Evolutionary conservation across 2,113 vertebrate genomes (phyloP), one percentile per base, ranked within the genome.

Genomic region (Hippocampus mohnikei): DNA sequence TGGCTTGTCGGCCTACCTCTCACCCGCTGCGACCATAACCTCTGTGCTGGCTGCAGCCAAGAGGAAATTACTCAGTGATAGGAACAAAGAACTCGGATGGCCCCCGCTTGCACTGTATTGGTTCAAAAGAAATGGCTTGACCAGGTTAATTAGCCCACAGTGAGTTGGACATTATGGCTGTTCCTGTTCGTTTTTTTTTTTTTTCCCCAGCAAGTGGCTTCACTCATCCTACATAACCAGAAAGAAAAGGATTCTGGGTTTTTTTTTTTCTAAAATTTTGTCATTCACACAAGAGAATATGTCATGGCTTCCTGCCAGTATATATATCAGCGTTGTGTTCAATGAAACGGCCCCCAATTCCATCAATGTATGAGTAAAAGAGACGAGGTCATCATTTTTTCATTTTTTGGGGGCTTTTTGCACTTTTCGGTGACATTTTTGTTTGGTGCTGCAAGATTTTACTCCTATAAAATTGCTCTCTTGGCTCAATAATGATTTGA

Each of bases 61-160:
- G 56, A 65, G 79, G 79, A 69, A 67, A 74, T 81, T 80, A 21
- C 78, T 62, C 73, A 63, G 58, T 71, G 75, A 73, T 75, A 76
- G 83, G 78, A 87, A 84, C 81, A 89, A 72, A 84, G 78, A 85
- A 83, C 81, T 81, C 65, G 64, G 74, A 84, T 80, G 79, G 78
- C 83, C 87, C 75, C 81, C 78, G 71, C 78, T 84, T 85, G 87
- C 81, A 73, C 71, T 81, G 66, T 53, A n/a, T 63, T 65, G 72
- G 80, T 88, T 89, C 81, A 89, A 83, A 88, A 78, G 80, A 67
- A 84, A 86, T 69, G 76, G 74, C 77, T 70, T 77, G 77, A 78
- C 79, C 75, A 71, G 83, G 83, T 80, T 87, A 90, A 90, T 90
- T 88, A 88, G 76, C 79, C 81, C 78, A 80, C 67, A 80, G 79